Evolutionary conservation across 1,140 invertebrate species (phyloP), one percentile per base, ranked within the genome.

Genomic region (Eumeta japonica): DNA sequence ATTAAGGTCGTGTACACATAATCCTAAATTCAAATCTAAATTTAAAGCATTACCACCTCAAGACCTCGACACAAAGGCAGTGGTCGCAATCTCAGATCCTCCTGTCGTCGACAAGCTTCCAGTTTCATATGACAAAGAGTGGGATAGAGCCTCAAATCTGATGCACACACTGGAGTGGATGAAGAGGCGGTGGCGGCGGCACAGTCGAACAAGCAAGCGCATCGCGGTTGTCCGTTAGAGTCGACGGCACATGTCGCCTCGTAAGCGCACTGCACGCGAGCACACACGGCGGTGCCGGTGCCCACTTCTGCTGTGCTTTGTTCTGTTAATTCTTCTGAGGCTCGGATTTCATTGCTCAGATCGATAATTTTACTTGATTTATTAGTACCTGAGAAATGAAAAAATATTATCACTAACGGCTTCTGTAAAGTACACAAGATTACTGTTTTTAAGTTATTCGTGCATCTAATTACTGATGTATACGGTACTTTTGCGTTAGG

Each of bases 41-140:
- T n/a, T n/a, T n/a, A n/a, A 24, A 24, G n/a, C 20, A 24, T n/a
- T 24, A 24, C 20, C 29, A 45, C 43, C 30, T 72, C 66, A 30
- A 74, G 47, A 3, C 66, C 70, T 14, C 58, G 47, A 37, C 70
- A 74, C 4, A 74, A 35, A 1, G 63, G 56, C 1, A 74, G 36
- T 3, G 70, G 70, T 3, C 70, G 73, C n/a, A 88, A 72, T 37
- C 88, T 77, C 24, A 94, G 78, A 50, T 92, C 88, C 46, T 86
- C 83, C 58, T 92, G 88, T 15, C 84, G 76, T 29, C 87, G 81
- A 67, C 92, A 96, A 1, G 88, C 85, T 50, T 90, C 85, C 71
- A 88, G 81, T 60, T 87, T 88, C 87, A 94, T 89, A 24, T 87
- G 85, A 59, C 92, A 95, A 35, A 89, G 77, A n/a, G 87, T 92